phyloP scores from a whole-genome alignment of 2,888 invertebrate genomes.

The Hermaeophaga mercurialis region DNA sequence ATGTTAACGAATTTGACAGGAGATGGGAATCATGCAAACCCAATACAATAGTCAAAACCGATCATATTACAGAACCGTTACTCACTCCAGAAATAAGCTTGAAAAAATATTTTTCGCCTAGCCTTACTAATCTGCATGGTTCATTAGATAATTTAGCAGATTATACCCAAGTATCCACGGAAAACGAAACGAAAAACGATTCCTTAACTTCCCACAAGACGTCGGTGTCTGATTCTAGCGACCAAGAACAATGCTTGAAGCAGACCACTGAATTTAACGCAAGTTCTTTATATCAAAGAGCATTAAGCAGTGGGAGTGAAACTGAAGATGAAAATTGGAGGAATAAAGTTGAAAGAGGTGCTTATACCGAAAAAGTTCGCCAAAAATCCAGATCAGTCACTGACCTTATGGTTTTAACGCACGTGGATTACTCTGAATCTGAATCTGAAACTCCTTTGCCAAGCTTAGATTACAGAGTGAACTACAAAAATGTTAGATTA shows the following conservation, averaged over 20 bases:
- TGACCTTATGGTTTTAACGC: constrained; percentile 70
- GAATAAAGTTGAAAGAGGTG: constrained; percentile 64
- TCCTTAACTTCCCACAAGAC: constrained; percentile 66
- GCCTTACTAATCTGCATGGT: constrained; percentile 71
- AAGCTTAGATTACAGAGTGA: constrained; percentile 53
- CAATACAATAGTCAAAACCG: constrained; percentile 65
- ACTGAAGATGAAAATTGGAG: constrained; percentile 70
- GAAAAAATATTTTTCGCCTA: constrained; percentile 56
- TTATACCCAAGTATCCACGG: constrained; percentile 41
- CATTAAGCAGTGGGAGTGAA: constrained; percentile 62
- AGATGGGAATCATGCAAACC: constrained; percentile 76
- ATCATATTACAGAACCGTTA: constrained; percentile 53
- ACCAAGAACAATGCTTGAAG: constrained; percentile 62
- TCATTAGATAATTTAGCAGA: constrained; percentile 62
- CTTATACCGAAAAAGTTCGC: constrained; percentile 66
- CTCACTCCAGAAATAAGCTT: constrained; percentile 36
- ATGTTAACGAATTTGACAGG: constrained; percentile 68
- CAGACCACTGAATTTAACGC: constrained; percentile 45
- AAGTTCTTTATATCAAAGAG: constrained; percentile 36
- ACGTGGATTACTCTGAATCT: constrained; percentile 67
- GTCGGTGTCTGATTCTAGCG: constrained; percentile 63
- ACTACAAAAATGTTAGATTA: constrained; percentile 56
- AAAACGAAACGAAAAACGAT: constrained; percentile 64
- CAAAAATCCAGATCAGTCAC: constrained; percentile 71
- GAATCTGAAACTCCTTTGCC: constrained; percentile 61